These are phyloP conservation scores for Crocallis elinguaria DNA, from an alignment of 2,888 invertebrate genomes.

Conservation along the genomic window DNA sequence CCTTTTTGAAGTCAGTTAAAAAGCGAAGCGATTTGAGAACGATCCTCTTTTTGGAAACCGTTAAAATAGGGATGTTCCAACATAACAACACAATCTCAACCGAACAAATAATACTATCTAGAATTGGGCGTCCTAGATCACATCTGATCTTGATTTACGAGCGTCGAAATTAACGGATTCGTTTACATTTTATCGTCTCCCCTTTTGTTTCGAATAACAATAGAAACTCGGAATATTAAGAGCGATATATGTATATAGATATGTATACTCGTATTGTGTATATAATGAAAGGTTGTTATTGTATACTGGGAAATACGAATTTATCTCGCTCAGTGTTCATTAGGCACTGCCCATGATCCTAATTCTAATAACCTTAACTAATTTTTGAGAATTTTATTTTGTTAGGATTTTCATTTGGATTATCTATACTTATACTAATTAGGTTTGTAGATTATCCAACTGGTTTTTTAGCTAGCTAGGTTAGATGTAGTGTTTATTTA, in stretches of 20 bases:
- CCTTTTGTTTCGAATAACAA: constrained; percentile 13
- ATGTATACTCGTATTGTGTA: not conserved
- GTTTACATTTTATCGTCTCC: constrained; percentile 10
- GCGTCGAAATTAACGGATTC: constrained; percentile 1
- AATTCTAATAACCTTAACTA: too few species aligned
- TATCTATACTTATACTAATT: too few species aligned
- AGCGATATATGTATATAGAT: too few species aligned
- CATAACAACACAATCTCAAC: not conserved
- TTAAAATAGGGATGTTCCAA: too few species aligned
- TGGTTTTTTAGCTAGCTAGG: too few species aligned
- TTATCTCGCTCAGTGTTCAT: constrained; percentile 5
- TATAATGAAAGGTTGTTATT: constrained; percentile 1
- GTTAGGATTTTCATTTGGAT: too few species aligned
- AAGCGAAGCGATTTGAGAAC: too few species aligned
- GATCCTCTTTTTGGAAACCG: too few species aligned
- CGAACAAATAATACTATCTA: not conserved
- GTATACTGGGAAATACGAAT: constrained; percentile 4
- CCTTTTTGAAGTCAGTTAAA: too few species aligned
- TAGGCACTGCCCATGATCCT: not conserved
- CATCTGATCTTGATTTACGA: constrained; percentile 8
- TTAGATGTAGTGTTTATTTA: too few species aligned
- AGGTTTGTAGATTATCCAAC: too few species aligned
- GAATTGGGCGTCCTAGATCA: not conserved
- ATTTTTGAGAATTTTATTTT: too few species aligned
- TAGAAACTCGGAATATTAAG: not conserved